Conservation (phyloP, 2,888 invertebrate species). For the Didymodactylos carnosus region DNA sequence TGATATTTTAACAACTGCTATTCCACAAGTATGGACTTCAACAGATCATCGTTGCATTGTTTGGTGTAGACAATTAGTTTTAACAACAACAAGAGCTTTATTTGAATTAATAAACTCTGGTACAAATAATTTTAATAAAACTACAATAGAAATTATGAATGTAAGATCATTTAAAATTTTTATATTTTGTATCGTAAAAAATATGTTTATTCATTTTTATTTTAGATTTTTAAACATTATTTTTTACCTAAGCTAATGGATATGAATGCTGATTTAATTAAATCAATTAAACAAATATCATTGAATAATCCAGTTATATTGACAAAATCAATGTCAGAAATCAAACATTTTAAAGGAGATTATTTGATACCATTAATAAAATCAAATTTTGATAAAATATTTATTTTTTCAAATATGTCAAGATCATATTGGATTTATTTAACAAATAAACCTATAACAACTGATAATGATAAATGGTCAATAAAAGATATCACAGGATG, state of each 20-base stretch:
- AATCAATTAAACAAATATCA: no score
- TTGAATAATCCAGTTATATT: no score
- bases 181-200: no score
- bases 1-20: neutral
- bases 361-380: neutral
- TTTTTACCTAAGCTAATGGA: neutral
- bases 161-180: neutral
- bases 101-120: slow-evolving; percentile 4
- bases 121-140: slow-evolving; percentile 1
- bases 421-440: neutral
- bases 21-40: slow-evolving; percentile 20
- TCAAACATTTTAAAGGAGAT: no score
- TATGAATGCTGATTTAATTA: neutral
- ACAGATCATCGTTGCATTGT: slow-evolving; percentile 26
- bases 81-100: slow-evolving; percentile 8
- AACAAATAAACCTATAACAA: neutral
- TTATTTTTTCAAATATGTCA: neutral
- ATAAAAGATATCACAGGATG: neutral
- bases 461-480: no score
- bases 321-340: neutral
- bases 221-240: neutral
- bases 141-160: neutral
- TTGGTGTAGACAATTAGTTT: slow-evolving; percentile 27
- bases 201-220: neutral
- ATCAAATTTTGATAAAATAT: neutral